Evolutionary conservation across 2,888 invertebrate genomes (phyloP).

Genomic region (Luperina nickerlii): DNA sequence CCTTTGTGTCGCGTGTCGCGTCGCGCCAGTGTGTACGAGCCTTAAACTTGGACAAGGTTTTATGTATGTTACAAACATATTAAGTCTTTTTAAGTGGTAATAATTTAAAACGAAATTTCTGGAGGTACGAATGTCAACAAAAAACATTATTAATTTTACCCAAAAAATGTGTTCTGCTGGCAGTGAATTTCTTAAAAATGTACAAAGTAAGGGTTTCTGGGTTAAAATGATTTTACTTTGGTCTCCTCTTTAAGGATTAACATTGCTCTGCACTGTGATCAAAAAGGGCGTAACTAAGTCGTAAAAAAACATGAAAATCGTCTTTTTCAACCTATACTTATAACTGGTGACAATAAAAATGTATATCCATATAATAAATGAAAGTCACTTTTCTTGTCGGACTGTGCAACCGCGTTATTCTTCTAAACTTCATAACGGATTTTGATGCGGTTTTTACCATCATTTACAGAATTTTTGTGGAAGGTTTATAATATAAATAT

Average conservation of each 20-base stretch:
- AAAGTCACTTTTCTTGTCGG: not conserved
- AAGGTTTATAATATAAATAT: not conserved
- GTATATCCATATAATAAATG: not conserved
- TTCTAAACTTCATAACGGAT: not conserved
- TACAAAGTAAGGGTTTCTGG: not conserved
- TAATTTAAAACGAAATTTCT: not conserved
- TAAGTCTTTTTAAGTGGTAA: too few relatives aligned
- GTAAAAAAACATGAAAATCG: not conserved
- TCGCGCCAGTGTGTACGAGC: too few relatives aligned
- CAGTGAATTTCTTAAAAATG: not conserved
- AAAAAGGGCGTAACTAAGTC: not conserved
- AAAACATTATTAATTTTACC: too few relatives aligned
- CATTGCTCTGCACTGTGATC: not conserved
- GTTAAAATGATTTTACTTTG: not conserved
- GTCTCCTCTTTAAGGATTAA: not conserved
- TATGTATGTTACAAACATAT: not conserved
- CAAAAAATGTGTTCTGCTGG: not conserved
- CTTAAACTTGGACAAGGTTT: not conserved
- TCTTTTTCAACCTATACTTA: not conserved
- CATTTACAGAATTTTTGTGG: not conserved
- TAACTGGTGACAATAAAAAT: not conserved
- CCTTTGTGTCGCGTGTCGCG: too few relatives aligned
- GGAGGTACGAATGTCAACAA: not conserved
- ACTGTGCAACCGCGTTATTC: not conserved
- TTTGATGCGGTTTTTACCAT: not conserved